Conservation (phyloP, 2,888 invertebrate genomes). For the Eupeodes latifasciatus region DNA sequence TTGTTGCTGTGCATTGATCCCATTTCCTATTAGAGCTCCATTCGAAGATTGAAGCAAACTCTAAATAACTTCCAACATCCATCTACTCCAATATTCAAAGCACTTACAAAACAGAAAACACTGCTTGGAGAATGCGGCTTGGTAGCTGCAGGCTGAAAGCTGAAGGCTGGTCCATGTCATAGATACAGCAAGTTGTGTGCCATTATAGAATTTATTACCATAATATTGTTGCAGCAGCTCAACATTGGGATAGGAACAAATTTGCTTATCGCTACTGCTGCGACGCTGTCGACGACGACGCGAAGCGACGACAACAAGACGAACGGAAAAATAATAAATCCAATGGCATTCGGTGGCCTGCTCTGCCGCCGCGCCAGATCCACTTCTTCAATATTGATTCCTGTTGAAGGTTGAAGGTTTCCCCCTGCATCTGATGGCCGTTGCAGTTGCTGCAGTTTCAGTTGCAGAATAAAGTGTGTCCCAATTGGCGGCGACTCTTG, state of each 20-base stretch:
- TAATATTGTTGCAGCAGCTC: conserved; percentile 21
- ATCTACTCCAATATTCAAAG: conserved; percentile 17
- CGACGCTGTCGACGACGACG: neutral
- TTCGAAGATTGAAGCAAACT: conserved; percentile 1
- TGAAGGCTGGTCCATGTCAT: conserved; percentile 32
- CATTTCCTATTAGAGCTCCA: conserved; percentile 50
- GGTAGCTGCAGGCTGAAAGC: neutral
- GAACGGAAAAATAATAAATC: conserved; percentile 46
- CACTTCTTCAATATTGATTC: conserved; percentile 58
- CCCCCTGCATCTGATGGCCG: conserved; percentile 9
- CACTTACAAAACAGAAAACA: conserved; percentile 18
- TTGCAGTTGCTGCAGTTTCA: neutral
- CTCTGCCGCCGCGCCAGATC: conserved; percentile 6
- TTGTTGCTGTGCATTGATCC: conserved; percentile 57
- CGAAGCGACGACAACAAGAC: conserved; percentile 23
- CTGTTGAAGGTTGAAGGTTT: conserved; percentile 34
- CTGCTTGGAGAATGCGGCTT: conserved; percentile 11
- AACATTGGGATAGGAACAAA: conserved; percentile 45
- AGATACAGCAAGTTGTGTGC: conserved; percentile 33
- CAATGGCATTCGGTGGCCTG: conserved; percentile 24
- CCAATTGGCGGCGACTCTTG: conserved; percentile 25
- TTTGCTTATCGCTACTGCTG: conserved; percentile 70
- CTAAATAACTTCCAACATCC: conserved; percentile 35
- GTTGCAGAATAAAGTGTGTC: neutral
- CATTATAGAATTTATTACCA: conserved; percentile 63